phyloP scores from a whole-genome alignment of 2,888 invertebrate genomes.

The Andrena marginata region DNA sequence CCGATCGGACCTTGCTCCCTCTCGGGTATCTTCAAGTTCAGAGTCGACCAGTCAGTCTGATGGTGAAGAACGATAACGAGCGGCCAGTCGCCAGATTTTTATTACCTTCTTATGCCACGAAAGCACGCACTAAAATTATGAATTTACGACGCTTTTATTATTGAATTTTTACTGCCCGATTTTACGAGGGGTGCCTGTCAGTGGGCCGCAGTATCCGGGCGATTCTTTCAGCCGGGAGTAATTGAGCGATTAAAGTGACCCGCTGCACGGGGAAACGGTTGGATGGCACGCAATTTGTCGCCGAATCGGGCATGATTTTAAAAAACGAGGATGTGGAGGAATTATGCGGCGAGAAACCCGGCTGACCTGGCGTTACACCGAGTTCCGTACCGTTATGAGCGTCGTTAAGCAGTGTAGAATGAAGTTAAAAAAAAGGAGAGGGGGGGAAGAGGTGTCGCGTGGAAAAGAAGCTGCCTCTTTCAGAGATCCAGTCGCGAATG shows the following conservation, averaged over 20 bases:
- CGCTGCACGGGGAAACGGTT: not conserved
- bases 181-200: not conserved
- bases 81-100: not conserved
- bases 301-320: not conserved
- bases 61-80: not conserved
- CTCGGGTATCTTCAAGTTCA: not conserved
- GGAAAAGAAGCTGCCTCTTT: not conserved
- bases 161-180: not conserved
- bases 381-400: not conserved
- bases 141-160: slow-evolving; percentile 6
- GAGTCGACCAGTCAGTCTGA: not conserved
- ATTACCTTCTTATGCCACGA: not conserved
- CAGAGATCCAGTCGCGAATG: slow-evolving; percentile 1
- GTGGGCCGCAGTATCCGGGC: not conserved
- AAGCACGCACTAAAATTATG: not conserved
- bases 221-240: not conserved
- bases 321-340: not conserved
- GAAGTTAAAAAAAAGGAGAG: not conserved
- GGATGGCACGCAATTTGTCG: not conserved
- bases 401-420: slow-evolving; percentile 7
- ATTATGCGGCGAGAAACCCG: not conserved
- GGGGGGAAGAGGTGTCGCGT: not conserved
- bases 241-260: slow-evolving; percentile 18
- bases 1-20: not conserved
- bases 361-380: not conserved